Conservation (phyloP, 2,888 invertebrate species). For the Cheilosia soror region DNA sequence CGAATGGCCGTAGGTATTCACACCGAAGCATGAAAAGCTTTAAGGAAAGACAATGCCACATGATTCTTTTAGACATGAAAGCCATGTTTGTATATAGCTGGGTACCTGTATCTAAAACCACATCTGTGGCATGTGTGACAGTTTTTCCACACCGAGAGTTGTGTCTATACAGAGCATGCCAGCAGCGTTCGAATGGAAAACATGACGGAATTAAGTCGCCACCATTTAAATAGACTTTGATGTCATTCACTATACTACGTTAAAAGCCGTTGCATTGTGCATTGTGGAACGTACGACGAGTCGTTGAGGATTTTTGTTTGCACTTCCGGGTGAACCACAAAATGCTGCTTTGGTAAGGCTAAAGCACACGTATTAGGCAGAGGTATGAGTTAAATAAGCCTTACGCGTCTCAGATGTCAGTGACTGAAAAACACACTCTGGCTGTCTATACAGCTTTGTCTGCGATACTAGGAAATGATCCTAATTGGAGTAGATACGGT, state of each 20-base stretch:
- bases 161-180: conserved; percentile 25
- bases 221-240: conserved; percentile 69
- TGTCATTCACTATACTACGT: conserved; percentile 31
- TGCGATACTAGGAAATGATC: conserved; percentile 40
- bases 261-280: conserved; percentile 47
- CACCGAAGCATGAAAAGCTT: conserved; percentile 4
- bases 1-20: conserved; percentile 1
- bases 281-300: conserved; percentile 32
- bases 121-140: conserved; percentile 38
- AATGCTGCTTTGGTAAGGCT: conserved; percentile 48
- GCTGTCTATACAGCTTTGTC: conserved; percentile 23
- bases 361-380: conserved; percentile 14
- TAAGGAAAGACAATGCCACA: conserved; percentile 61
- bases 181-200: conserved; percentile 51
- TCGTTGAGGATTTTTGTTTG: conserved; percentile 47
- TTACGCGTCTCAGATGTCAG: conserved; percentile 60
- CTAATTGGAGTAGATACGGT: conserved; percentile 39
- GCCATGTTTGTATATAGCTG: conserved; percentile 19
- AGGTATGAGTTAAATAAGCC: conserved; percentile 50
- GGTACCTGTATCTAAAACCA: conserved; percentile 42
- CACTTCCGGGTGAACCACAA: conserved; percentile 70
- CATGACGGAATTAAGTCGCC: conserved; percentile 62
- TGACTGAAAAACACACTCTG: conserved; percentile 34
- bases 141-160: conserved; percentile 28
- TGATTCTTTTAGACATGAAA: conserved; percentile 52